Base-by-base conservation (phyloP, 2,888 invertebrate species). In the Podabrus alpinus region DNA sequence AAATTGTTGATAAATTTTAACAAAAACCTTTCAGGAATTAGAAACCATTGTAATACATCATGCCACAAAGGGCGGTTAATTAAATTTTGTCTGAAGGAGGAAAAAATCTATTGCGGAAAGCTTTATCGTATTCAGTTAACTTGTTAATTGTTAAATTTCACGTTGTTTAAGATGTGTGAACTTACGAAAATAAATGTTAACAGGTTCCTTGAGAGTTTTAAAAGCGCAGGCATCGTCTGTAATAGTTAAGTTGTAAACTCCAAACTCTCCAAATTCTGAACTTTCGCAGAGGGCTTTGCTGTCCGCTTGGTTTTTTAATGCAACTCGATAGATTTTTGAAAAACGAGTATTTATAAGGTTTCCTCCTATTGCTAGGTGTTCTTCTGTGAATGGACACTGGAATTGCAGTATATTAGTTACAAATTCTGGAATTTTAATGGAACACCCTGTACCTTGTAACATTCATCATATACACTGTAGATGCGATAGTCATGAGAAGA, bases 161-260 rank as follows among this genome's bases (percentile, higher is more conserved):
- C n/a, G n/a, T n/a, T n/a, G n/a, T n/a, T n/a, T 9, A 24, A 24
- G 10, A 11, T 13, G 29, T 13, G 1, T 2, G 75, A 76, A 90
- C 92, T 92, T 86, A 93, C 94, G 92, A 83, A 91, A 90, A 85
- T 93, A 92, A 79, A 93, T 92, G 86, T 93, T 92, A 21, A 93
- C 93, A 2, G 95, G 92, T 74, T 91, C 89, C 81, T 90, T 90
- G 17, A 89, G 85, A 0, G 90, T 90, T n/a, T 83, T 82, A 66
- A 93, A 85, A 21, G 87, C 84, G 82, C 94, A 94, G 59, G 87
- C 85, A 10, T 85, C 88, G 60, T 89, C 89, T 15, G 87, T 85
- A 1, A 91, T 86, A 59, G 89, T 89, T 64, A 94, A 86, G 74
- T 91, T 89, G 84, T 94, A 95, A 71, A 94, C 91, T 4, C 94